Percentiles rank a stretch among this genome's conserved stretches.
phyloP scores from a whole-genome alignment of 53 echinoderm and acorn worm species.

The Antedon mediterranea region DNA sequence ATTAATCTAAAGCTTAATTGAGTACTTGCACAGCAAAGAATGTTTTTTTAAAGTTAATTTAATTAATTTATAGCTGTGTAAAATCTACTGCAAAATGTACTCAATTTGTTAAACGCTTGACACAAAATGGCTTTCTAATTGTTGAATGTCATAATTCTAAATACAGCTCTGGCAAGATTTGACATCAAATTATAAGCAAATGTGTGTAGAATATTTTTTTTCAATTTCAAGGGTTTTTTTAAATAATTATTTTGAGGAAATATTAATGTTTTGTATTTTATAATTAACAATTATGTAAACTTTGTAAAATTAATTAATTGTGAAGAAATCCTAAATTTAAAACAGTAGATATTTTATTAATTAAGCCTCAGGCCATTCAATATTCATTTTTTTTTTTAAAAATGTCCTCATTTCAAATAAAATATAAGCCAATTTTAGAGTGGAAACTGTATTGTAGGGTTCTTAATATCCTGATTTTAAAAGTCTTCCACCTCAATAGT shows the following conservation, averaged over 20 bases:
- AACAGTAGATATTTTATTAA: neutral
- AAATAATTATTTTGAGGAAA: neutral
- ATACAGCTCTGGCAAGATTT: no score
- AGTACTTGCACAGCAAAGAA: no score
- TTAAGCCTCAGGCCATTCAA: no score
- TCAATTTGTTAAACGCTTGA: no score
- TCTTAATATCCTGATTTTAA: neutral
- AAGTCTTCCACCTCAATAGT: neutral
- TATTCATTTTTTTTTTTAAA: no score
- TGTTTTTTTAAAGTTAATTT: no score
- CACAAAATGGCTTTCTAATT: no score
- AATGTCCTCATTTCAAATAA: neutral
- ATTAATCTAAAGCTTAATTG: no score
- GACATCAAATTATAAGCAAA: neutral
- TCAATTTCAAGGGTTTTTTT: neutral
- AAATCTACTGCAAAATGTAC: no score
- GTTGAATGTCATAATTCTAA: no score
- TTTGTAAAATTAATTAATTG: neutral
- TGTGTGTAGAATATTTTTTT: neutral
- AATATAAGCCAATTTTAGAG: neutral
- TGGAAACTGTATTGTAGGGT: neutral
- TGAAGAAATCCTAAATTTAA: neutral
- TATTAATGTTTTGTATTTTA: neutral
- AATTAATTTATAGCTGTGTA: no score
- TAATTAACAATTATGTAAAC: neutral